These are phyloP conservation scores for Drosophila pruinosa DNA, from an alignment of 1,140 invertebrate species.

Conservation along the genomic window DNA sequence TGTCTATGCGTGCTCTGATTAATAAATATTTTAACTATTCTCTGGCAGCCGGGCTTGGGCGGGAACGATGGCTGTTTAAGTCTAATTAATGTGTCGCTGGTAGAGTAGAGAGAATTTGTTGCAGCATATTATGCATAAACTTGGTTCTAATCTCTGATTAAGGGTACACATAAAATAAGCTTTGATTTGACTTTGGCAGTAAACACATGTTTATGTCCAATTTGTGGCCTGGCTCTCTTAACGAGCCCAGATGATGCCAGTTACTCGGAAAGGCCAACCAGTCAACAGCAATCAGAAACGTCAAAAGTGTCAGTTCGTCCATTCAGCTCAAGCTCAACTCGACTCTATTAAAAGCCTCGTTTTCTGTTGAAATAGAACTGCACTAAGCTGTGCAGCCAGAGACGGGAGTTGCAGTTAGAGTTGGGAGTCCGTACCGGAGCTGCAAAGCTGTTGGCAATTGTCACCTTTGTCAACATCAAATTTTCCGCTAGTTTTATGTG, in stretches of 20 bases:
- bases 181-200: conserved; percentile 37
- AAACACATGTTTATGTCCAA: conserved; percentile 62
- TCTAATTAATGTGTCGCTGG: conserved; percentile 57
- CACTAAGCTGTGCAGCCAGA: not conserved
- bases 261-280: not conserved
- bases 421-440: not conserved
- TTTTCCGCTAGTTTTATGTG: conserved; percentile 77
- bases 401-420: not conserved
- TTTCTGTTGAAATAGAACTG: not conserved
- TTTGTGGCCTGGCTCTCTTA: conserved; percentile 40
- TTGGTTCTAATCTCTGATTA: conserved; percentile 28
- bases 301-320: not conserved
- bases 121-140: conserved; percentile 54
- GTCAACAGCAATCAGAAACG: conserved; percentile 10
- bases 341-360: conserved; percentile 13
- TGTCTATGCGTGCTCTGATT: conserved; percentile 45
- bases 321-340: not conserved
- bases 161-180: conserved; percentile 33
- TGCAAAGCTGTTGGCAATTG: conserved; percentile 55
- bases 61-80: conserved; percentile 16
- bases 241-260: not conserved
- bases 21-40: conserved; percentile 51
- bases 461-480: conserved; percentile 74
- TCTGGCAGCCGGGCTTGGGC: not conserved
- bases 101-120: conserved; percentile 32